Evolutionary conservation across 2,113 vertebrate genomes (phyloP).

Genomic region (Sus scrofa): DNA sequence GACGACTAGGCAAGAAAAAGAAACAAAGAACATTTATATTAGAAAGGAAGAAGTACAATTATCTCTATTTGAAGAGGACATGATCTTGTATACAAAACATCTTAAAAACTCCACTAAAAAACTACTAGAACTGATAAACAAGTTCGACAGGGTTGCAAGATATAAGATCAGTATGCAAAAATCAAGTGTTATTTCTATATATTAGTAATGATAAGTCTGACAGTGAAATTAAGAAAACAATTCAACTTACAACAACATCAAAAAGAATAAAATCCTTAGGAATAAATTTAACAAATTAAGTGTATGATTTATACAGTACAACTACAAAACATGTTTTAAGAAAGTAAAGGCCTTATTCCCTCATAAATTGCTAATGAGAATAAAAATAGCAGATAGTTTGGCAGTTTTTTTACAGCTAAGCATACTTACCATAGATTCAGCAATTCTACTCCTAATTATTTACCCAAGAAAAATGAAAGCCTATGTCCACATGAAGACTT

Average conservation of each 20-base stretch:
- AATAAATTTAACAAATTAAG: background rate
- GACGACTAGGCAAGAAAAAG: background rate
- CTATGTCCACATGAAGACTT: background rate
- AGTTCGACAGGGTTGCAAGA: background rate
- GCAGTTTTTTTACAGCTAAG: conserved; percentile 23
- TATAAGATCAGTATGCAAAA: conserved; percentile 12
- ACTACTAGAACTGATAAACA: background rate
- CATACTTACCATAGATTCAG: conserved; percentile 3
- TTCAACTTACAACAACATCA: conserved; percentile 15
- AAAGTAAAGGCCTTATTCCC: background rate
- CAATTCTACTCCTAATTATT: conserved; percentile 46
- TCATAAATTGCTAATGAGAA: background rate
- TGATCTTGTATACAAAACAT: background rate
- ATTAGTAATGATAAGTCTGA: conserved; percentile 3
- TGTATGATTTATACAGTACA: background rate
- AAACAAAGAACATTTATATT: background rate
- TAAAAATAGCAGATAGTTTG: conserved; percentile 13
- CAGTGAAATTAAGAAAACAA: conserved; percentile 49
- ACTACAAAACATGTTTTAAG: background rate
- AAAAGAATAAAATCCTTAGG: conserved; percentile 28
- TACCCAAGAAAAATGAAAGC: conserved; percentile 46
- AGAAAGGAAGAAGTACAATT: background rate
- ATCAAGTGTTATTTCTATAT: background rate
- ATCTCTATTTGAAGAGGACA: background rate
- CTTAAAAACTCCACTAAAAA: background rate